Evolutionary conservation across 2,888 invertebrate genomes (phyloP).

Genomic region (Eustalomyia histrio): DNA sequence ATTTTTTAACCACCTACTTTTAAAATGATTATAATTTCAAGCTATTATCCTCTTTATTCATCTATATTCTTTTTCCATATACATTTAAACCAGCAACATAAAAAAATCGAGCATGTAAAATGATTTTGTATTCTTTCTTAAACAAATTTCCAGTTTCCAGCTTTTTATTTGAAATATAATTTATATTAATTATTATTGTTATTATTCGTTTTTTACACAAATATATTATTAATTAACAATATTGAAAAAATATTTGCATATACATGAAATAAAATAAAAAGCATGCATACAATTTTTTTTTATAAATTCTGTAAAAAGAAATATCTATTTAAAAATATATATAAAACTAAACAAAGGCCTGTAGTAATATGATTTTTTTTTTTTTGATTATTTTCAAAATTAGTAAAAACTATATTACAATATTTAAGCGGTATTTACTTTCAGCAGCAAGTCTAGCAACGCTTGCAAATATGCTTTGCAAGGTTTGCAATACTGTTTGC

Average conservation of each 20-base stretch:
- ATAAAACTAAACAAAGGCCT: conserved; percentile 43
- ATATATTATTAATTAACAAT: conserved; percentile 25
- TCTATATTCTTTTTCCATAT: neutral
- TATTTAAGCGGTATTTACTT: neutral
- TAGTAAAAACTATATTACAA: neutral
- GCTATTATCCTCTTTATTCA: conserved; percentile 7
- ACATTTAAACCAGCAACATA: neutral
- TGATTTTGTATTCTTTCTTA: neutral
- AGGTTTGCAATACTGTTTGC: too few relatives aligned
- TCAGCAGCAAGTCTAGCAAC: too few relatives aligned
- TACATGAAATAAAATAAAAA: conserved; percentile 42
- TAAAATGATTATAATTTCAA: conserved; percentile 52
- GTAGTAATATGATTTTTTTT: conserved; percentile 51
- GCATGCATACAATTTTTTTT: conserved; percentile 34
- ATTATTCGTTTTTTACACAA: conserved; percentile 34
- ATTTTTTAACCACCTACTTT: conserved; percentile 73
- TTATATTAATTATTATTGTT: conserved; percentile 28
- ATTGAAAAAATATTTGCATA: conserved; percentile 29
- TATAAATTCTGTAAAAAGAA: conserved; percentile 30
- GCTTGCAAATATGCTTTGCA: too few relatives aligned
- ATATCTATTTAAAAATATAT: conserved; percentile 26
- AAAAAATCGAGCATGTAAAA: neutral
- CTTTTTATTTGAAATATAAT: conserved; percentile 4
- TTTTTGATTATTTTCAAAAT: conserved; percentile 21
- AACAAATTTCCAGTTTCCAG: conserved; percentile 23